Evolutionary conservation across 2,113 vertebrate species (phyloP).

Genomic region (Petromus typicus): DNA sequence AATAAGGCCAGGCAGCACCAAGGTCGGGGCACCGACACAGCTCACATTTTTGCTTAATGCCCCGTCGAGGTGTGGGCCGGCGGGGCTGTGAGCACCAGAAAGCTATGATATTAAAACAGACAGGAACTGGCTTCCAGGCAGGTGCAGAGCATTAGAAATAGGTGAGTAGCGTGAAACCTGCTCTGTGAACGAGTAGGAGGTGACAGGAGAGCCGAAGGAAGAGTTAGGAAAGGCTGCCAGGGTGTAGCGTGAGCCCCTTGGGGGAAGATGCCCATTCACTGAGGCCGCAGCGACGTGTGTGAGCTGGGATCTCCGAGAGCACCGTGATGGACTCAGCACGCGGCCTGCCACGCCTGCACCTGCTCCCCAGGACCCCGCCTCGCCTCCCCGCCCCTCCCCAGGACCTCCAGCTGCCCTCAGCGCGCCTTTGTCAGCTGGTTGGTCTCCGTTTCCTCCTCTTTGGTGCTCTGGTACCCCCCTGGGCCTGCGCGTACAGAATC

Average conservation of each 20-base stretch:
- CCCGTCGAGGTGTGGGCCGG: not conserved
- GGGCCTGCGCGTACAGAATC: not conserved
- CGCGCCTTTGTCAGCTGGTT: not conserved
- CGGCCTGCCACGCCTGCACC: not conserved
- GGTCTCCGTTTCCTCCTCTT: not conserved
- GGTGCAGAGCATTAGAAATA: not conserved
- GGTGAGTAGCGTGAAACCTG: rapidly evolving
- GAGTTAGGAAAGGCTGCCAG: not conserved
- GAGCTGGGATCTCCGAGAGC: rapidly evolving
- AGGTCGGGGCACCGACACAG: not conserved
- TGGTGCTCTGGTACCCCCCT: not conserved
- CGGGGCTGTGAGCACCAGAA: not conserved
- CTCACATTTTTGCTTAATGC: not conserved
- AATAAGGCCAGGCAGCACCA: not conserved
- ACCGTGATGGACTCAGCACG: rapidly evolving
- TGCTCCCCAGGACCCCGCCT: not conserved
- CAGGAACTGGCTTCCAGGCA: not conserved
- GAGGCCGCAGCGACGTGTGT: rapidly evolving
- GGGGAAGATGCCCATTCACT: not conserved
- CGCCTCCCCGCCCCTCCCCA: not conserved
- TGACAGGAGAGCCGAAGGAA: too few relatives aligned
- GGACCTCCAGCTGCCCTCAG: not conserved
- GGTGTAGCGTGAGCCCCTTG: not conserved
- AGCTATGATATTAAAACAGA: not conserved
- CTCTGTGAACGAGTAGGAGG: rapidly evolving